Evolutionary conservation across 2,113 vertebrate genomes (phyloP).

Genomic region (Oxyura jamaicensis): DNA sequence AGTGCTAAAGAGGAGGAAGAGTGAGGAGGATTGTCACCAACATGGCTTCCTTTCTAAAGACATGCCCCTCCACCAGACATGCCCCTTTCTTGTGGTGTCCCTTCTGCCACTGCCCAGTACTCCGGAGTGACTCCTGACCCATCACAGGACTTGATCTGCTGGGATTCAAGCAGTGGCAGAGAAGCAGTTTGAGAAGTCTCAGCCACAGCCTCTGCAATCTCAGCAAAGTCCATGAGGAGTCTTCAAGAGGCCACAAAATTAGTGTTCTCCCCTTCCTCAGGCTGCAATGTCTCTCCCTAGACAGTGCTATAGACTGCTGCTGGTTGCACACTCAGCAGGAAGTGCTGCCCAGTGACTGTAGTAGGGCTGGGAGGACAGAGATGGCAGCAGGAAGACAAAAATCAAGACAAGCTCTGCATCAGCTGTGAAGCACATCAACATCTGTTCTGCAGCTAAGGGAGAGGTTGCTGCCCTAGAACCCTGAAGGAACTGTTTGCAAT

Average conservation of each 20-base stretch:
- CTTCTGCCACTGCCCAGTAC: neutral
- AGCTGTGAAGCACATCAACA: neutral
- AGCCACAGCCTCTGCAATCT: neutral
- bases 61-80: neutral
- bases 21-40: neutral
- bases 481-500: neutral
- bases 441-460: neutral
- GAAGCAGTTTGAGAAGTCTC: neutral
- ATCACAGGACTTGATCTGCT: neutral
- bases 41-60: neutral
- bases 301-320: neutral
- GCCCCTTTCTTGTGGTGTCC: neutral
- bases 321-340: neutral
- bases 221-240: neutral
- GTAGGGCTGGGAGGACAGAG: accelerated
- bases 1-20: neutral
- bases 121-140: neutral
- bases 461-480: neutral
- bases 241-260: neutral
- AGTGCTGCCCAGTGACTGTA: neutral
- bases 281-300: neutral
- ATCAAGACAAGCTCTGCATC: neutral
- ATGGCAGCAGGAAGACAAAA: neutral
- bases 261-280: neutral
- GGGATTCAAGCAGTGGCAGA: neutral